Evolutionary conservation across 2,113 vertebrate species (phyloP).

Genomic region (Calyptomena viridis): DNA sequence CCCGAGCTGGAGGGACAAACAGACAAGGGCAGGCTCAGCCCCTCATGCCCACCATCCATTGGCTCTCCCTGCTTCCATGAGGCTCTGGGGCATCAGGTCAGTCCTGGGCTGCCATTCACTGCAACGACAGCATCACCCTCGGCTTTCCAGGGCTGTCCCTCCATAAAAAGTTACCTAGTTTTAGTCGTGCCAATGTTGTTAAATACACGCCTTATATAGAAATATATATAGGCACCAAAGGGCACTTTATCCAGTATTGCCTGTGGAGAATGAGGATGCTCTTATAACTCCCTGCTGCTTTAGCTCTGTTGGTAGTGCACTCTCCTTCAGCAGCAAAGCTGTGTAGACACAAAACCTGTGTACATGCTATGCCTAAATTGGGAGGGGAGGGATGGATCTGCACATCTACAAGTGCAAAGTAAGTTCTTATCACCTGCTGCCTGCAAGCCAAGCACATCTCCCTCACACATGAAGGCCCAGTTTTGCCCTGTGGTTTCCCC

Average conservation of each 20-base stretch:
- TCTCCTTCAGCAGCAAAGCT: not conserved
- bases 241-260: not conserved
- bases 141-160: not conserved
- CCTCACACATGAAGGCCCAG: not conserved
- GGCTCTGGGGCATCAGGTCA: rapidly evolving
- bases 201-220: not conserved
- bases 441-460: not conserved
- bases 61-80: not conserved
- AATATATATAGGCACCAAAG: not conserved
- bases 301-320: not conserved
- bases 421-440: not conserved
- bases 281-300: not conserved
- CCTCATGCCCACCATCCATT: rapidly evolving
- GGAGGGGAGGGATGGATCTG: not conserved
- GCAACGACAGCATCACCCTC: not conserved
- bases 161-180: not conserved
- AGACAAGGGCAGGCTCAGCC: not conserved
- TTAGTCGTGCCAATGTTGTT: not conserved
- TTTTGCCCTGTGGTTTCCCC: slow-evolving; percentile 32
- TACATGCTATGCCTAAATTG: not conserved
- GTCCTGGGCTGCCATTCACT: not conserved
- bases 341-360: not conserved
- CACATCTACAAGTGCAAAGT: not conserved
- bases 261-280: not conserved
- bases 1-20: not conserved